These are phyloP conservation scores for Sabellastarte sp. DNA, from an alignment of 2,888 invertebrate genomes.

Conservation along the genomic window DNA sequence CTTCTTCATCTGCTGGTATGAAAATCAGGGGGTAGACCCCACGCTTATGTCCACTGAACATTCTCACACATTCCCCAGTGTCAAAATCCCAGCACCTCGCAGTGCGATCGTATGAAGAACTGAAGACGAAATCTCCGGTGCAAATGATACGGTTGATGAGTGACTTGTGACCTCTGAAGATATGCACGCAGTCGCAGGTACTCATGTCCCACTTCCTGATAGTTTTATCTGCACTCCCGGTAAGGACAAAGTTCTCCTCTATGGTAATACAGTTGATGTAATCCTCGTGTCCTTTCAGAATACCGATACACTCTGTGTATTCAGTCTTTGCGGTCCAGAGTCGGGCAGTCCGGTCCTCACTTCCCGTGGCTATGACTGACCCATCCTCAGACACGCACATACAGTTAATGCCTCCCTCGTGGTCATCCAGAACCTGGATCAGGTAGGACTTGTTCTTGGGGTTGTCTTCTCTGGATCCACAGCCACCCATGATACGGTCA, in stretches of 20 bases:
- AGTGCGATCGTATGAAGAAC: conserved; percentile 56
- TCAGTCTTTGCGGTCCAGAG: conserved; percentile 62
- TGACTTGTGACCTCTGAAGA: conserved; percentile 60
- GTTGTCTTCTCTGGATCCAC: conserved; percentile 6
- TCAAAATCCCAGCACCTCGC: conserved; percentile 62
- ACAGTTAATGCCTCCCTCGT: conserved; percentile 60
- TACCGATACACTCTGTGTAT: conserved; percentile 61
- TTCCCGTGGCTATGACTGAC: conserved; percentile 62
- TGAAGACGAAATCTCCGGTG: conserved; percentile 60
- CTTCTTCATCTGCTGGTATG: conserved; percentile 58
- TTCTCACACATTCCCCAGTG: conserved; percentile 56
- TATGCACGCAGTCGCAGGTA: conserved; percentile 60
- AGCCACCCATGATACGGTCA: conserved; percentile 19
- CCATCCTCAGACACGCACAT: conserved; percentile 62
- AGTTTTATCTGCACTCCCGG: conserved; percentile 62
- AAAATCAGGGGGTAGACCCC: conserved; percentile 63
- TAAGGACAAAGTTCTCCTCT: conserved; percentile 61
- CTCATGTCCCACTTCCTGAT: conserved; percentile 63
- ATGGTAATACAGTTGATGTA: conserved; percentile 62
- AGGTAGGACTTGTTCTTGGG: conserved; percentile 18
- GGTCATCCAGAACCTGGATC: conserved; percentile 31
- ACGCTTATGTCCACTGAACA: conserved; percentile 61
- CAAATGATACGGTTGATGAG: conserved; percentile 61
- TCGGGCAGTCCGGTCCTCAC: conserved; percentile 61
- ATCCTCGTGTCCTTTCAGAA: conserved; percentile 60